A percentile compares a stretch with the other conserved stretches of the same genome.
These are phyloP conservation scores for Contarinia nasturtii DNA, from an alignment of 1,140 invertebrate species.

Conservation along the genomic window DNA sequence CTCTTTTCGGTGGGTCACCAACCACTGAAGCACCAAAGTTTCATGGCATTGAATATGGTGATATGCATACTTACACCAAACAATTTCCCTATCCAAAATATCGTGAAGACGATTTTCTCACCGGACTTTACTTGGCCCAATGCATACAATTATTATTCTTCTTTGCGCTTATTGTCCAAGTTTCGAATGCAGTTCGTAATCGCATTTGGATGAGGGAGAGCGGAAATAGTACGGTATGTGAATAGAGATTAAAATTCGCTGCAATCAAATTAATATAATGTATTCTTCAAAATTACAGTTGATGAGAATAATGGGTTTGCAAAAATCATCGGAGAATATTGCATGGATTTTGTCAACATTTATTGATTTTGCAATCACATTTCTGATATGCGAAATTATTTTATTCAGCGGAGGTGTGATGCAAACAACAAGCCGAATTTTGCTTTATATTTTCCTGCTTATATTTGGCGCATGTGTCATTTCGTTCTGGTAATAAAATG, in stretches of 20 bases:
- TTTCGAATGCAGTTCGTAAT: constrained; percentile 36
- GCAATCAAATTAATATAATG: constrained; percentile 1
- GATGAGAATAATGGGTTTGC: constrained; percentile 46
- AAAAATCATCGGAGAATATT: constrained; percentile 33
- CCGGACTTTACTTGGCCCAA: constrained; percentile 40
- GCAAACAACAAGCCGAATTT: constrained; percentile 29
- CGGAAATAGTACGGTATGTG: constrained; percentile 38
- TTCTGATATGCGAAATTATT: constrained; percentile 27
- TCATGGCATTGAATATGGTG: constrained; percentile 7
- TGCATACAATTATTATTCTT: constrained; percentile 38
- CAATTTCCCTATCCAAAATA: constrained; percentile 47
- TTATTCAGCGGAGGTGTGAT: constrained; percentile 32
- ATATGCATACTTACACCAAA: constrained; percentile 37
- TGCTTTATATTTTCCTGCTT: constrained; percentile 32
- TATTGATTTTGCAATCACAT: constrained; percentile 30
- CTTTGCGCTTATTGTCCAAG: constrained; percentile 37
- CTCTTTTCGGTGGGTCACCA: neutral
- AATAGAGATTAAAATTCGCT: neutral
- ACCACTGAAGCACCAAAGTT: neutral
- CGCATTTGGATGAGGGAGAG: constrained; percentile 43
- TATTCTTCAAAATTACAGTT: constrained; percentile 22
- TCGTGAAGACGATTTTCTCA: constrained; percentile 39
- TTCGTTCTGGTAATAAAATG: constrained; percentile 33
- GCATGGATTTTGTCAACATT: constrained; percentile 38
- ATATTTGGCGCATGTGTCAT: constrained; percentile 35